These are phyloP conservation scores for Cephalophus harveyi DNA, from an alignment of 2,113 vertebrate species.

Conservation along the genomic window DNA sequence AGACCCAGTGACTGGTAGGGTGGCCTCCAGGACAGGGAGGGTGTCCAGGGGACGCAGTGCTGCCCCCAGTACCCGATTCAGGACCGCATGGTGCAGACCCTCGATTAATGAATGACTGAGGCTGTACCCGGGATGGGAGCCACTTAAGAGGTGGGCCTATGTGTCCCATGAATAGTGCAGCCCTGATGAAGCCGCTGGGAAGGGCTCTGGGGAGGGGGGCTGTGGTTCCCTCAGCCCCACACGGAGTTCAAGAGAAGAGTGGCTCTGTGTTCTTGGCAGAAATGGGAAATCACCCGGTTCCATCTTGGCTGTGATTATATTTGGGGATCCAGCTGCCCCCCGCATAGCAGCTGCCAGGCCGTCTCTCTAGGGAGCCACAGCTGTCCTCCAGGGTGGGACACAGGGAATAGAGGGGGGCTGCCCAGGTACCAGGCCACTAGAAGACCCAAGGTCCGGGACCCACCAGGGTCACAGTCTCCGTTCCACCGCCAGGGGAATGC, in stretches of 20 bases:
- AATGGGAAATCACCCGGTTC: fast-evolving
- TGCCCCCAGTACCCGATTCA: not conserved
- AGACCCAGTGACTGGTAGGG: no score
- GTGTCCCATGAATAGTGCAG: not conserved
- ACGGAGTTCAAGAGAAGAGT: no score
- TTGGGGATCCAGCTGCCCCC: not conserved
- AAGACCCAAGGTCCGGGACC: not conserved
- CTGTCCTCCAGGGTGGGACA: not conserved
- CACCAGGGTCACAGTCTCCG: not conserved
- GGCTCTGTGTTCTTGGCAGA: not conserved
- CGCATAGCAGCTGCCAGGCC: not conserved
- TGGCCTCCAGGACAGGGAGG: not conserved
- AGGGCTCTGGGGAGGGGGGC: not conserved
- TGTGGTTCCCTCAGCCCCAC: not conserved
- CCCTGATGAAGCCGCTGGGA: not conserved
- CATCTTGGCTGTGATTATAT: not conserved
- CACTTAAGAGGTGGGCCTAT: not conserved
- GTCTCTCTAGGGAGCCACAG: not conserved
- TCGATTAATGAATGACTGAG: not conserved
- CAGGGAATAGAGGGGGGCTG: no score
- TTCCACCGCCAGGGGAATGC: not conserved
- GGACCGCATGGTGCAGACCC: not conserved
- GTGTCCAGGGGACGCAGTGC: fast-evolving
- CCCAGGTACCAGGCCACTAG: no score
- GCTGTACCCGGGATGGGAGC: not conserved